Percentiles rank a stretch among this genome's conserved stretches.
Evolutionary conservation across 2,113 vertebrate genomes (phyloP).

Genomic region (Danio rerio): DNA sequence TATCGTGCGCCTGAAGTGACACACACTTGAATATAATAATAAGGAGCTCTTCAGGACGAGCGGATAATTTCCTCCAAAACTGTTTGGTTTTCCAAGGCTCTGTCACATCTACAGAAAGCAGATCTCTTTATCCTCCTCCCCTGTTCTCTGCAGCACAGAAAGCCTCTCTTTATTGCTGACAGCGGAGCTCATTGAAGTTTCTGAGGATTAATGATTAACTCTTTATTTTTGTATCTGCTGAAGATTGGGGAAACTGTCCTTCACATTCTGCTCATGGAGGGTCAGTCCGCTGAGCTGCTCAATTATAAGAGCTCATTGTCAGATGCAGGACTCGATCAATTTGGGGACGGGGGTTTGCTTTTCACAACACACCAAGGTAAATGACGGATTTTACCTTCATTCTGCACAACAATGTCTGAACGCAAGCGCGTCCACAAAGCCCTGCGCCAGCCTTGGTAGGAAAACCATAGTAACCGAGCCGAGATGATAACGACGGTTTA

Average conservation of each 20-base stretch:
- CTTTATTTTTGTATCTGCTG: not conserved
- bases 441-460: constrained; percentile 67
- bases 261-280: not conserved
- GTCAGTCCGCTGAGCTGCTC: constrained; percentile 59
- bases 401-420: constrained; percentile 36
- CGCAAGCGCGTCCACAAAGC: constrained; percentile 34
- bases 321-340: constrained; percentile 64
- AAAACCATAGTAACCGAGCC: constrained; percentile 51
- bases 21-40: constrained; percentile 59
- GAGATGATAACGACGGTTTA: not conserved
- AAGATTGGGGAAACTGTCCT: not conserved
- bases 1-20: constrained; percentile 56
- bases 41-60: constrained; percentile 41
- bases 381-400: constrained; percentile 46
- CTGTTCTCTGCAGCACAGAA: constrained; percentile 11
- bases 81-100: constrained; percentile 31
- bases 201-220: not conserved
- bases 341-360: constrained; percentile 56
- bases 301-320: constrained; percentile 58
- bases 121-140: not conserved
- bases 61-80: constrained; percentile 19
- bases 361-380: constrained; percentile 69
- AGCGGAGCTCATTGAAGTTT: not conserved
- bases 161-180: not conserved
- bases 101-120: not conserved